Base-by-base conservation (phyloP, 2,113 vertebrate genomes). In the Malurus elegans region DNA sequence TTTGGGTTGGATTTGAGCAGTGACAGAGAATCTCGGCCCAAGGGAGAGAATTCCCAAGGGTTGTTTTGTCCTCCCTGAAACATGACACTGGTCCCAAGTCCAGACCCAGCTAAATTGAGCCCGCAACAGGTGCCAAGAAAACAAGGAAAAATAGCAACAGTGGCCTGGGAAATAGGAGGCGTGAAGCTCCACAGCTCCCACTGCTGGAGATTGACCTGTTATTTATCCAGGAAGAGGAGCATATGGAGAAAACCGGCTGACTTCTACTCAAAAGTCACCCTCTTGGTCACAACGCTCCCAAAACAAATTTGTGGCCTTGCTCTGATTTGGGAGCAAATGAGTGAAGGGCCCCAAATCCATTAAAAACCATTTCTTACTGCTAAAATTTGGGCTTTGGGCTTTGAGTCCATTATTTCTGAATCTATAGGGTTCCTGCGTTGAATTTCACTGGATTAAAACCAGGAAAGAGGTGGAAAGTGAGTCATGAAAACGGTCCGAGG, bases 171-270 rank as follows among this genome's bases (percentile, higher is more conserved):
- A 28, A 2, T 4, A 2, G 7, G 25, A 51, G 47, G 13, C 16
- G 19, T 67, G 74, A 19, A 4, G 24, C n/a, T 74, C 36, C 1
- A 7, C 70, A 31, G 73, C 88, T 81, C 78, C 80, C 7, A 1
- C 6, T 4, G 31, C 92, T 79, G 92, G 85, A 40, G 60, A n/a
- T 8, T 0, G 20, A 15, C 29, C 12, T 1, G 0, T 10, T 29
- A 0, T 21, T 21, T 2, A 26, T 24, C 38, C 47, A 6, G 29
- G 24, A 65, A 17, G 48, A 50, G 32, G n/a, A 76, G 19, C 9
- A 12, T 0, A 2, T 3, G 4, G 56, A 3, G 7, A 1, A 5
- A 44, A 21, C 3, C 0, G 0, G 7, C 4, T 4, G n/a, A 36
- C 65, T 83, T 62, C 40, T 14, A 11, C 54, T 38, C 42, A 5